phyloP scores from a whole-genome alignment of 35 echinoderm and acorn worm species.

The Lytechinus variegatus region DNA sequence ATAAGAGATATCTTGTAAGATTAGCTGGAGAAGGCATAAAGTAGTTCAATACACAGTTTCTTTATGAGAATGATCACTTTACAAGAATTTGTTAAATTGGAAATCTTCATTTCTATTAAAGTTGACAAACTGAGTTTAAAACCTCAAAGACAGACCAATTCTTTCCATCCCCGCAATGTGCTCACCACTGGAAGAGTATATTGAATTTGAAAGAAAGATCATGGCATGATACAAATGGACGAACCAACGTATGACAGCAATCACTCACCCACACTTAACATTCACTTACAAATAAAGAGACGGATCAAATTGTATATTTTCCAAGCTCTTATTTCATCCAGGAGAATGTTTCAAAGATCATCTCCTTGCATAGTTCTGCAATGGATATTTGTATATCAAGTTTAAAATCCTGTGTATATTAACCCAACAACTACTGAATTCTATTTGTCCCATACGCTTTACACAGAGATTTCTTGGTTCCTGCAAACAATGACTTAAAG shows the following conservation, averaged over 20 bases:
- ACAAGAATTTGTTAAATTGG: too few relatives aligned
- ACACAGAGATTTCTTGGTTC: too few relatives aligned
- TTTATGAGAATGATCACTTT: too few relatives aligned
- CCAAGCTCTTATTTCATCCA: background rate
- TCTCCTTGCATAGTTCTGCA: background rate
- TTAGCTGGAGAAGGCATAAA: background rate
- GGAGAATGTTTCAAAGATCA: background rate
- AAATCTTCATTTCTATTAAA: background rate
- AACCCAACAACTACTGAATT: background rate
- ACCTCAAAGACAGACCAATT: background rate
- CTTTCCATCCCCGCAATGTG: background rate
- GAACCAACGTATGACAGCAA: background rate
- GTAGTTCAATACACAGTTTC: too few relatives aligned
- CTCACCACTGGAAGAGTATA: background rate
- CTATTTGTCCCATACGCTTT: too few relatives aligned
- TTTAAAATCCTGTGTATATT: background rate
- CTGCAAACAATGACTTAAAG: background rate
- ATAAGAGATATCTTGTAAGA: background rate
- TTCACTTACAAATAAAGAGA: background rate
- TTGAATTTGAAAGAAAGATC: background rate
- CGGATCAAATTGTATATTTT: constrained; percentile 1
- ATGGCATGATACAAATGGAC: background rate
- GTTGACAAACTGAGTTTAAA: background rate
- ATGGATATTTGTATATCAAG: background rate
- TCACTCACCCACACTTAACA: background rate